Conservation (phyloP, 1,140 invertebrate genomes). For the Dinoponera quadriceps region DNA sequence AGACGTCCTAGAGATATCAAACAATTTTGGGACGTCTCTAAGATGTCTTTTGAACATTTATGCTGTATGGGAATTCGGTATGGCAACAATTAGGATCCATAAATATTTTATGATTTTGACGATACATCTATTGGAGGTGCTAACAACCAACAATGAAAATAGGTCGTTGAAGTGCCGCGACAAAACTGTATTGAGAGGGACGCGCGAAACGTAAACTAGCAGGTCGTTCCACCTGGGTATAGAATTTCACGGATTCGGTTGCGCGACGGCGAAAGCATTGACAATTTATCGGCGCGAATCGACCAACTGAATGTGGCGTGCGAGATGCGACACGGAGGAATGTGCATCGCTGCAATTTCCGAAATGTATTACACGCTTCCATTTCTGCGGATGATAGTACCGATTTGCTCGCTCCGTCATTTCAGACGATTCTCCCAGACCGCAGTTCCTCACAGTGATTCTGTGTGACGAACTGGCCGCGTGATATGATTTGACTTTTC, state of each 20-base stretch:
- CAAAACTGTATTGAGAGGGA: conserved; percentile 20
- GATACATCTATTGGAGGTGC: too few relatives aligned
- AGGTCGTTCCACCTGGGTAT: conserved; percentile 35
- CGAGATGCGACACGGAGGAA: conserved; percentile 63
- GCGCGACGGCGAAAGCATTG: conserved; percentile 45
- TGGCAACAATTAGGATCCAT: too few relatives aligned
- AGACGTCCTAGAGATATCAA: too few relatives aligned
- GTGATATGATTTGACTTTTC: too few relatives aligned
- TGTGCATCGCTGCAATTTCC: conserved; percentile 69
- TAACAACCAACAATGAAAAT: neutral
- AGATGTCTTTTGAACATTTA: too few relatives aligned
- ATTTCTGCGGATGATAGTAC: conserved; percentile 64
- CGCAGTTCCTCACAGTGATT: too few relatives aligned
- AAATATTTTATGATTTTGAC: too few relatives aligned
- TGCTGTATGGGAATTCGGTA: too few relatives aligned
- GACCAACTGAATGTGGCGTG: conserved; percentile 56
- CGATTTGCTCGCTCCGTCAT: conserved; percentile 60
- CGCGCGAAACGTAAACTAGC: conserved; percentile 39
- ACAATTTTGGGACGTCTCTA: too few relatives aligned
- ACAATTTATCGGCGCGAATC: conserved; percentile 70
- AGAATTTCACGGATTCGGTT: conserved; percentile 67
- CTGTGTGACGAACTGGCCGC: too few relatives aligned
- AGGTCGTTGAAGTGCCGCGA: conserved; percentile 13
- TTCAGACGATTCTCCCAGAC: conserved; percentile 2
- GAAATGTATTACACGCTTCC: conserved; percentile 73